Conservation (phyloP, 2,888 invertebrate species). For the Aquatica leii region DNA sequence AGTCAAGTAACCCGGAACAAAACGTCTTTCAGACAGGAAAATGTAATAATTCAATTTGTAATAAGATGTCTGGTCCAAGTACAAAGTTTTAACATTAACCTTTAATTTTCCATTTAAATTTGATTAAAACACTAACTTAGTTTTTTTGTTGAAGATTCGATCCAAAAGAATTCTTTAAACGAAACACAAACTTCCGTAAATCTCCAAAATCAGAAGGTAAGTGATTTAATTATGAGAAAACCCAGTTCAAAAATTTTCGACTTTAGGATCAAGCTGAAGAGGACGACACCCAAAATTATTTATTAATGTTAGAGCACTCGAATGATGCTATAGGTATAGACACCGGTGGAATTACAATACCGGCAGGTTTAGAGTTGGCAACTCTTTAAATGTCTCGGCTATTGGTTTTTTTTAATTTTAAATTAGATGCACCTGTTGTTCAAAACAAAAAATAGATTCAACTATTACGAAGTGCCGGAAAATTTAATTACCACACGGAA, state of each 20-base stretch:
- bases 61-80: too few relatives aligned
- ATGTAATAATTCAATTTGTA: too few relatives aligned
- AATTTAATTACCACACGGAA: too few relatives aligned
- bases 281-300: constrained; percentile 59
- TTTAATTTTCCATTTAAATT: too few relatives aligned
- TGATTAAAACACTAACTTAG: too few relatives aligned
- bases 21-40: too few relatives aligned
- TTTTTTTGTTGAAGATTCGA: neutral
- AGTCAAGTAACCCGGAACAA: too few relatives aligned
- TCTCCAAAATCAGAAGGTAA: constrained; percentile 1
- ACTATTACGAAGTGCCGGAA: too few relatives aligned
- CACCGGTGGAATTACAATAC: constrained; percentile 67
- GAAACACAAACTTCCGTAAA: too few relatives aligned
- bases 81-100: too few relatives aligned
- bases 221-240: neutral
- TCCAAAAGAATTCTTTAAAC: too few relatives aligned
- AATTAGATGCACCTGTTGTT: constrained; percentile 3
- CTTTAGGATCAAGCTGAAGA: constrained; percentile 56
- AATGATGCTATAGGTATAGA: constrained; percentile 65
- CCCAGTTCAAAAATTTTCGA: neutral
- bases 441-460: neutral
- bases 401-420: neutral
- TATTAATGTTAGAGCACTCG: constrained; percentile 50
- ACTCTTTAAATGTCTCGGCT: constrained; percentile 29
- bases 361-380: constrained; percentile 59